Evolutionary conservation across 2,888 invertebrate genomes (phyloP), one percentile per base, ranked within the genome.

Genomic region (Steromphala cineraria): DNA sequence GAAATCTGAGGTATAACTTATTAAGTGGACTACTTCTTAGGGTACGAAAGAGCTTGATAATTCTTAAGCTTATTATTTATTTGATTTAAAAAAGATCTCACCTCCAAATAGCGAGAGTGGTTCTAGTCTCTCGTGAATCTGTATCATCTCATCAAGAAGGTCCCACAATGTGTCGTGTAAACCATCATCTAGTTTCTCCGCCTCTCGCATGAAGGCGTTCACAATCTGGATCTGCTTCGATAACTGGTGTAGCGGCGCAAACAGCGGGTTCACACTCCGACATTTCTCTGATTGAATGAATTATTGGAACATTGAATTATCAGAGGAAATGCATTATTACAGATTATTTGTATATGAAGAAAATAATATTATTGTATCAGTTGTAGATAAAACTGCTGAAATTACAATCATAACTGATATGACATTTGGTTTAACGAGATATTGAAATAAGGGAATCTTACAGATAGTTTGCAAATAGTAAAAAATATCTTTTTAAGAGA

Each of bases 191-290:
- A 90, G 79, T 62, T 87, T 87, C 85, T 92, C 92, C 0, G 92
- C 91, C 81, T 92, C 92, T 7, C 92, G 84, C 79, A 89, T 89
- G 85, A 89, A 92, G 2, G 91, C 91, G 83, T 92, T 92, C 78
- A 92, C 87, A 19, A 85, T 67, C 74, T 91, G 90, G 75, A 92
- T 92, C 81, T 92, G 91, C 13, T 89, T 86, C 0, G 90, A 86
- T 7, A 92, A 82, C 56, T 91, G 90, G 75, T 92, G 91, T 1
- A 91, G 91, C 13, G 92, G 92, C 3, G 92, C 89, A 86, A 92
- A 92, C 84, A 92, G 84, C 2, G 90, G 85, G 15, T 89, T 90
- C 77, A 88, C 81, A 15, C 87, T 78, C 79, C 89, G 83, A 21
- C 87, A 86, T 78, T 88, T 89, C 82, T 92, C 92, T 92, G 88